These are phyloP conservation scores for Lapara coniferarum DNA, from an alignment of 2,888 invertebrate species.

Conservation along the genomic window DNA sequence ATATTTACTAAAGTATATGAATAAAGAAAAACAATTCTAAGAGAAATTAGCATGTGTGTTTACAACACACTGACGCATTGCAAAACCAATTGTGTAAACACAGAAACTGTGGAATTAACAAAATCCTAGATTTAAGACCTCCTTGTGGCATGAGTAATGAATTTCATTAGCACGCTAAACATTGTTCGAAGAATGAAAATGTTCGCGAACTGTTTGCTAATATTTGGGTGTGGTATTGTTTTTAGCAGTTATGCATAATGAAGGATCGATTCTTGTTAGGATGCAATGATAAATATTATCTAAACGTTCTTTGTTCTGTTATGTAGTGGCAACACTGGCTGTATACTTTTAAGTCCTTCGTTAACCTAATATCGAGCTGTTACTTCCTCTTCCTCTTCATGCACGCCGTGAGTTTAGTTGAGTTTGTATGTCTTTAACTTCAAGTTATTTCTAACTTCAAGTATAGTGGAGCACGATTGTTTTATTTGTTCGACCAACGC, in stretches of 20 bases:
- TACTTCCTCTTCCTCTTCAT: no score
- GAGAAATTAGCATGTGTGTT: neutral
- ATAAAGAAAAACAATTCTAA: neutral
- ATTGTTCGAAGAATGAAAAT: neutral
- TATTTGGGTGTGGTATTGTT: neutral
- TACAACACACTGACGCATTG: slow-evolving; percentile 13
- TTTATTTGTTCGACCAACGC: no score
- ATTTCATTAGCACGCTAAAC: slow-evolving; percentile 17
- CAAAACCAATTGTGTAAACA: slow-evolving; percentile 22
- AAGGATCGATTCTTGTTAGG: no score
- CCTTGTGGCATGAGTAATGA: slow-evolving; percentile 4
- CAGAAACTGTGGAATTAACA: slow-evolving; percentile 2
- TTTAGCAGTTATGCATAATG: neutral
- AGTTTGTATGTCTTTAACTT: no score
- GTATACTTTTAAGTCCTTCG: no score
- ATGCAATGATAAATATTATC: no score
- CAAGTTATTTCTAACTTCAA: no score
- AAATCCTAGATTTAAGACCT: slow-evolving; percentile 17
- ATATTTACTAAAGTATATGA: neutral
- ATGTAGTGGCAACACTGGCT: no score
- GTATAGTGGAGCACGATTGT: no score
- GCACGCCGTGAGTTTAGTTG: no score
- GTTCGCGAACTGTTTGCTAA: slow-evolving; percentile 1
- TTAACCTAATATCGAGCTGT: no score
- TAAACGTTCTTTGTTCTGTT: no score